These are phyloP conservation scores for Papilio polyxenes DNA, from an alignment of 1,140 invertebrate species.

Conservation along the genomic window DNA sequence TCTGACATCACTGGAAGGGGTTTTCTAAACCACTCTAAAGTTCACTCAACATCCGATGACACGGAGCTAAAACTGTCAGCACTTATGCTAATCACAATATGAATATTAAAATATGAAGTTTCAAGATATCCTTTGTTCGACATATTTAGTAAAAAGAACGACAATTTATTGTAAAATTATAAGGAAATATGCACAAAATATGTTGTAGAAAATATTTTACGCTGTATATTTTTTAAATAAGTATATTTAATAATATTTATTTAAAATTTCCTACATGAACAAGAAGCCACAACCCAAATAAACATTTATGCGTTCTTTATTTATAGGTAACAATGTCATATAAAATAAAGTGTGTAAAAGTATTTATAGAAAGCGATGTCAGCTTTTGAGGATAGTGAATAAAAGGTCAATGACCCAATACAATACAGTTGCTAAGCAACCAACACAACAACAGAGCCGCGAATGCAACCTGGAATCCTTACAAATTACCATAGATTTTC, in stretches of 20 bases:
- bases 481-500: conserved; percentile 35
- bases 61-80: conserved; percentile 25
- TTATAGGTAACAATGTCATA: too few relatives aligned
- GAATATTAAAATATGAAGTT: conserved; percentile 19
- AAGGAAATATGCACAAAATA: too few relatives aligned
- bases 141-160: background rate
- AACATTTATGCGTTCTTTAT: too few relatives aligned
- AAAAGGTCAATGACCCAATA: conserved; percentile 53
- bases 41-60: background rate
- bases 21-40: conserved; percentile 10
- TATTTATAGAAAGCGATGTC: background rate
- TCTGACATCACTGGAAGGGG: background rate
- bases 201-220: too few relatives aligned
- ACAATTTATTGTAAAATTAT: background rate
- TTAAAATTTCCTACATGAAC: too few relatives aligned
- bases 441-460: conserved; percentile 49
- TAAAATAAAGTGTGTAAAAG: too few relatives aligned
- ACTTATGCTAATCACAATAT: conserved; percentile 30
- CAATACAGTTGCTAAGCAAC: conserved; percentile 65
- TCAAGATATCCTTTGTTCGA: background rate
- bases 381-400: background rate
- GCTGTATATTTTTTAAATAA: too few relatives aligned
- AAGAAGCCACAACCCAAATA: too few relatives aligned
- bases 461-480: conserved; percentile 36
- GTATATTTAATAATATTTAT: too few relatives aligned